Percentiles rank a stretch among this genome's conserved stretches.
Evolutionary conservation across 1,140 invertebrate genomes (phyloP).

Genomic region (Drosophila tropicalis): DNA sequence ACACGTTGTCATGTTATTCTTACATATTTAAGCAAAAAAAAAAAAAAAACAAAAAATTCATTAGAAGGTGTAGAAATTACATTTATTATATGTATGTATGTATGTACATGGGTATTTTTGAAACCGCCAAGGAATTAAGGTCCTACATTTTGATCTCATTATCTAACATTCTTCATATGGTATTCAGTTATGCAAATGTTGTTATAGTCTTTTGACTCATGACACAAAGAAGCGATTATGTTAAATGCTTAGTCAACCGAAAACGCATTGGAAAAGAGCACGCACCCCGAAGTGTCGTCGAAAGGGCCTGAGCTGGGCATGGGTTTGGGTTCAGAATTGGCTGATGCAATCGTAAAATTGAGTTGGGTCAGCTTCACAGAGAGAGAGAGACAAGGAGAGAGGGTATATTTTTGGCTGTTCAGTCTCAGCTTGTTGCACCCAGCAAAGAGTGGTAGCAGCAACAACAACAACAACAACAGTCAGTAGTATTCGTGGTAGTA

Average conservation of each 20-base stretch:
- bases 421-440: conserved; percentile 51
- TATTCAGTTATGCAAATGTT: conserved; percentile 5
- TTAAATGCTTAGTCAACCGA: conserved; percentile 6
- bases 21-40: too few relatives aligned
- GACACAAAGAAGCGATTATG: not conserved
- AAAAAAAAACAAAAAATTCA: too few relatives aligned
- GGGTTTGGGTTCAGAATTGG: conserved; percentile 47
- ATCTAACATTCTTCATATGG: not conserved
- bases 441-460: conserved; percentile 35
- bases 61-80: too few relatives aligned
- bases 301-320: not conserved
- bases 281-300: conserved; percentile 4
- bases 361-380: conserved; percentile 62
- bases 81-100: too few relatives aligned
- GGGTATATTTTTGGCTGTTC: conserved; percentile 29
- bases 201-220: too few relatives aligned
- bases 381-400: conserved; percentile 17
- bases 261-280: conserved; percentile 35
- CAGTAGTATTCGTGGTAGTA: not conserved
- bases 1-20: too few relatives aligned
- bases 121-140: too few relatives aligned
- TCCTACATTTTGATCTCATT: not conserved
- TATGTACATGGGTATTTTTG: too few relatives aligned
- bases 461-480: not conserved
- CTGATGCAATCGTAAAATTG: conserved; percentile 63